These are phyloP conservation scores for Phenganax subtilis DNA, from an alignment of 92 coral and sea anemone genomes.

Conservation along the genomic window DNA sequence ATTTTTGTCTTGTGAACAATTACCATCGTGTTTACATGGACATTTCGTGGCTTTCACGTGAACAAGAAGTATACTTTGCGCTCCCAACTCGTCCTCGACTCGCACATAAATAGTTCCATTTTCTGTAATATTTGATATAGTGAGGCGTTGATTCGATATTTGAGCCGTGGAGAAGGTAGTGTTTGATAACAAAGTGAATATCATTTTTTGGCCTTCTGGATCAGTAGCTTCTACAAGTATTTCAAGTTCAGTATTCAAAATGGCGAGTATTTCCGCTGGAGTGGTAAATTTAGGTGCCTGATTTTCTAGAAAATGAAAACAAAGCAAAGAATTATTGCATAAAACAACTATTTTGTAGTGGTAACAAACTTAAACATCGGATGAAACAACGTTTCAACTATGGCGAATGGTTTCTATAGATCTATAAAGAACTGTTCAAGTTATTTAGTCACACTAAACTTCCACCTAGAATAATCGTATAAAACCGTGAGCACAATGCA, in stretches of 20 bases:
- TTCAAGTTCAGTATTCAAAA: not conserved
- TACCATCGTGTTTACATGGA: slow-evolving; percentile 7
- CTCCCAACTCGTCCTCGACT: slow-evolving; percentile 16
- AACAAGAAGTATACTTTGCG: not conserved
- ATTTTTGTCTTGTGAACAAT: not conserved
- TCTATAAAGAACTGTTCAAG: too few relatives aligned
- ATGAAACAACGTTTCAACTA: too few relatives aligned
- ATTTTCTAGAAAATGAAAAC: not conserved
- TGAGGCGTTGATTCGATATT: not conserved
- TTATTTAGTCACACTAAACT: too few relatives aligned
- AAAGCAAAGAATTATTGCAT: too few relatives aligned
- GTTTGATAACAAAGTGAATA: slow-evolving; percentile 1
- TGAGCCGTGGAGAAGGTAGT: not conserved
- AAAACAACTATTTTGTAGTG: too few relatives aligned
- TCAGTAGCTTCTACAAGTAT: not conserved
- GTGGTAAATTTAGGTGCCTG: slow-evolving; percentile 5
- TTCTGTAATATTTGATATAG: not conserved
- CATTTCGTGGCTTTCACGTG: not conserved
- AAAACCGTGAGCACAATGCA: too few relatives aligned
- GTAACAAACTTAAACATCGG: too few relatives aligned
- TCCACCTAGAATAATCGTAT: too few relatives aligned
- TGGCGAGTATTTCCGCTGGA: not conserved
- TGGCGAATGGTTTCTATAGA: too few relatives aligned
- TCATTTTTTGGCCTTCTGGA: not conserved
- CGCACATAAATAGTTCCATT: slow-evolving; percentile 10